These are phyloP conservation scores for Eupithecia pulchellata DNA, from an alignment of 2,888 invertebrate genomes.

Conservation along the genomic window DNA sequence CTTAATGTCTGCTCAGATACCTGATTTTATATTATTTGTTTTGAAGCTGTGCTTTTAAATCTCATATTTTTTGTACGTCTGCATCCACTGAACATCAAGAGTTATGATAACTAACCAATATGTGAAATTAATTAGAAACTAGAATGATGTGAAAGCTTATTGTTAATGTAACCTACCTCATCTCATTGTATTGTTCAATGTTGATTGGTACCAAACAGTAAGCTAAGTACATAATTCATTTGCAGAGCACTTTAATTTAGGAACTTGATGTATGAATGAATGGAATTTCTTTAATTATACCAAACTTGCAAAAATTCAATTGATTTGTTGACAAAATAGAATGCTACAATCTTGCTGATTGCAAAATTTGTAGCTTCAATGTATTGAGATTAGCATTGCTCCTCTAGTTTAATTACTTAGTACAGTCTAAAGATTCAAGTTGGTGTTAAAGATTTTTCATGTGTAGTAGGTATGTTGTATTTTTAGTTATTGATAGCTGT, in stretches of 20 bases:
- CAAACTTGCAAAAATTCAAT: background rate
- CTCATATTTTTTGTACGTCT: slow-evolving; percentile 60
- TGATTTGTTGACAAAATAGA: background rate
- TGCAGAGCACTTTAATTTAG: slow-evolving; percentile 59
- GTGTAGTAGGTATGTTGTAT: slow-evolving; percentile 76
- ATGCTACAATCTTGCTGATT: background rate
- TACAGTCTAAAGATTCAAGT: slow-evolving; percentile 53
- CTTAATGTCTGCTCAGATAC: slow-evolving; percentile 70
- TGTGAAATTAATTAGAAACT: slow-evolving; percentile 84
- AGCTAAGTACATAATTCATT: slow-evolving; percentile 64
- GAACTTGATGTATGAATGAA: slow-evolving; percentile 42
- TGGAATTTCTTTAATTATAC: slow-evolving; percentile 15
- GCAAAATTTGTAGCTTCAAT: background rate
- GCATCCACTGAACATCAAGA: slow-evolving; percentile 66
- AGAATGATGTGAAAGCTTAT: slow-evolving; percentile 71
- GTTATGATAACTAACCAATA: slow-evolving; percentile 77
- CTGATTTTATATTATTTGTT: slow-evolving; percentile 58
- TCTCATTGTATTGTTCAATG: slow-evolving; percentile 83
- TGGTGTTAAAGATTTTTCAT: slow-evolving; percentile 57
- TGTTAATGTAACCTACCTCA: slow-evolving; percentile 83
- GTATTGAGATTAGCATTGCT: slow-evolving; percentile 5
- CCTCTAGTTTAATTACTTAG: background rate
- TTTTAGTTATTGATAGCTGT: slow-evolving; percentile 72
- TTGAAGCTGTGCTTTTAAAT: slow-evolving; percentile 77
- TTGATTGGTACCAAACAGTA: slow-evolving; percentile 82